These are phyloP conservation scores for Microtus montanus DNA, from an alignment of 2,113 vertebrate species.

Conservation along the genomic window DNA sequence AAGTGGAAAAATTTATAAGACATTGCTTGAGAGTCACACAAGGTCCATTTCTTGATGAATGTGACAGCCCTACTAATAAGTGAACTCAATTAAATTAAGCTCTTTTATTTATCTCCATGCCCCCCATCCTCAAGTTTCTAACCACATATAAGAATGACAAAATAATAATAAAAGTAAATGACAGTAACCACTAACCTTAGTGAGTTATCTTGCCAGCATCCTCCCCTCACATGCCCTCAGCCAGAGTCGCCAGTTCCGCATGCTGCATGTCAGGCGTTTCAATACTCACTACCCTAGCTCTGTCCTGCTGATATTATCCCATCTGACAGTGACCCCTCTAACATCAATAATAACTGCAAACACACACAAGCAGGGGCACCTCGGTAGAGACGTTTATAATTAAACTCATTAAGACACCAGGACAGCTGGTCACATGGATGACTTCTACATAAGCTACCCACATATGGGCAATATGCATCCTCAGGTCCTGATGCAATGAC, in stretches of 20 bases:
- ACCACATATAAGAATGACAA: not conserved
- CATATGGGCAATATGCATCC: fast-evolving
- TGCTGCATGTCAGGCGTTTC: not conserved
- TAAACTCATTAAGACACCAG: not conserved
- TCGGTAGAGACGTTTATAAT: not conserved
- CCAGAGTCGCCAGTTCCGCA: fast-evolving
- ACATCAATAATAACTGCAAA: not conserved
- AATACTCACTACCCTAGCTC: not conserved
- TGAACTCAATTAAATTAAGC: slow-evolving; percentile 4
- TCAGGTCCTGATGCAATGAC: fast-evolving
- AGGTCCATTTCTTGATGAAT: slow-evolving; percentile 3
- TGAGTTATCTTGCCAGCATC: not conserved
- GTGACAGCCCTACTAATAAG: not conserved
- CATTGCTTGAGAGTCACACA: not conserved
- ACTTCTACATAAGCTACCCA: not conserved
- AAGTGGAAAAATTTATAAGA: not conserved
- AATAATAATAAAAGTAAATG: not conserved
- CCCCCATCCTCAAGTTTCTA: not conserved
- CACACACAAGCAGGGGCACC: not conserved
- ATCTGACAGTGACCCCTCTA: not conserved
- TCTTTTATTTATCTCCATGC: not conserved
- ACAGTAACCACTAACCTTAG: not conserved
- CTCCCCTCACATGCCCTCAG: fast-evolving
- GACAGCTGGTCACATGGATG: not conserved
- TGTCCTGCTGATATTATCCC: not conserved